Evolutionary conservation across 2,113 vertebrate species (phyloP).

Genomic region (Symphodus melops): DNA sequence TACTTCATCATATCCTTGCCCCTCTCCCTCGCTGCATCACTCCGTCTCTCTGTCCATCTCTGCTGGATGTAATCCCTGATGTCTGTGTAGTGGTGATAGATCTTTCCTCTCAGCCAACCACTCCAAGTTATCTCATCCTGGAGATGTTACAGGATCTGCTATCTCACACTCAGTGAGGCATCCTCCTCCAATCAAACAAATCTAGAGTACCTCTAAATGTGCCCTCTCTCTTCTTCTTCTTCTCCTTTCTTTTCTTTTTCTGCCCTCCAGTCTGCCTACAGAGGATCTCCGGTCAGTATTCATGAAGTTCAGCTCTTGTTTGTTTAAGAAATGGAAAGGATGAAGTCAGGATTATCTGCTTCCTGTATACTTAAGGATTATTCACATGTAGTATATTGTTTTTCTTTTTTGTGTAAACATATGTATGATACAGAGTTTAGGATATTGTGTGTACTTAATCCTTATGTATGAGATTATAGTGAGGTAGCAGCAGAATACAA

Average conservation of each 20-base stretch:
- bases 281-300: conserved; percentile 99
- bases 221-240: conserved; percentile 12
- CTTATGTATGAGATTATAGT: conserved; percentile 31
- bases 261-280: conserved; percentile 89
- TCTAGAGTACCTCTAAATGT: conserved; percentile 52
- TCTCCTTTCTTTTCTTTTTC: conserved; percentile 34
- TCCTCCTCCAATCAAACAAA: conserved; percentile 56
- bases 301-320: conserved; percentile 27
- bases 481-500: not conserved
- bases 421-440: conserved; percentile 8
- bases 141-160: conserved; percentile 51
- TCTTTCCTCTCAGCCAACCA: conserved; percentile 60
- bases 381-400: conserved; percentile 16
- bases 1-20: conserved; percentile 51
- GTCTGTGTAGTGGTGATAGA: conserved; percentile 68
- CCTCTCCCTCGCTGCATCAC: conserved; percentile 12
- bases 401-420: conserved; percentile 33
- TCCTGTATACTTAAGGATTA: conserved; percentile 36
- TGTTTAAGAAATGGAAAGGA: conserved; percentile 30
- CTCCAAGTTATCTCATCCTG: conserved; percentile 62
- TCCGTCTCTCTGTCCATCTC: conserved; percentile 46
- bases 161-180: conserved; percentile 62
- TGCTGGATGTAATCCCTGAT: conserved; percentile 70
- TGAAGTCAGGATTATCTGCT: conserved; percentile 32
- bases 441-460: conserved; percentile 19